Evolutionary conservation across 92 coral and sea anemone genomes (phyloP).

Genomic region (Montipora capitata): DNA sequence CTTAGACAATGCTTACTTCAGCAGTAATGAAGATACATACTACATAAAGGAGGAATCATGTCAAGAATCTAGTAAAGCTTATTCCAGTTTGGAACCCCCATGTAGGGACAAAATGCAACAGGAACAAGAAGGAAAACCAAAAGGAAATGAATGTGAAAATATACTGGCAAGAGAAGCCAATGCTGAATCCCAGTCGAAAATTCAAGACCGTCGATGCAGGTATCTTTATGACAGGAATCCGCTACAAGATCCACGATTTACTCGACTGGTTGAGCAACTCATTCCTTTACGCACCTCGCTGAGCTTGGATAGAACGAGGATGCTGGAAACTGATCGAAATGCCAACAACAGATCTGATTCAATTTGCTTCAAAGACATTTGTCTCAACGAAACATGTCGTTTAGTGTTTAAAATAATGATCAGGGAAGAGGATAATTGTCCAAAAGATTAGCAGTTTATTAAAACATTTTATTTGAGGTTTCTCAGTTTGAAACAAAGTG

Average conservation of each 20-base stretch:
- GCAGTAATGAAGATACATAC: background rate
- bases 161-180: background rate
- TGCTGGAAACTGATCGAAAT: background rate
- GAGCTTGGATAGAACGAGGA: background rate
- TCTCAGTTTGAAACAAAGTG: background rate
- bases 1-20: background rate
- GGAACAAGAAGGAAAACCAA: background rate
- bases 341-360: background rate
- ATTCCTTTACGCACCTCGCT: slow-evolving; percentile 53
- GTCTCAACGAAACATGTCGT: slow-evolving; percentile 75
- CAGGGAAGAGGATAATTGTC: slow-evolving; percentile 11
- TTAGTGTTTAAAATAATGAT: slow-evolving; percentile 74
- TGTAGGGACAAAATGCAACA: background rate
- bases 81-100: background rate
- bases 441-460: background rate
- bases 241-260: slow-evolving; percentile 65
- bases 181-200: background rate
- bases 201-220: background rate
- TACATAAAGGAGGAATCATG: background rate
- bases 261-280: slow-evolving; percentile 64
- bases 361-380: slow-evolving; percentile 75
- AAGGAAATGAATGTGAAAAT: background rate
- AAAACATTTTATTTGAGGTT: background rate
- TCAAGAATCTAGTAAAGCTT: too few relatives aligned
- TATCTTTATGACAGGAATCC: slow-evolving; percentile 47